These are phyloP conservation scores for Melangyna quadrimaculata DNA, from an alignment of 2,888 invertebrate genomes.

Conservation along the genomic window DNA sequence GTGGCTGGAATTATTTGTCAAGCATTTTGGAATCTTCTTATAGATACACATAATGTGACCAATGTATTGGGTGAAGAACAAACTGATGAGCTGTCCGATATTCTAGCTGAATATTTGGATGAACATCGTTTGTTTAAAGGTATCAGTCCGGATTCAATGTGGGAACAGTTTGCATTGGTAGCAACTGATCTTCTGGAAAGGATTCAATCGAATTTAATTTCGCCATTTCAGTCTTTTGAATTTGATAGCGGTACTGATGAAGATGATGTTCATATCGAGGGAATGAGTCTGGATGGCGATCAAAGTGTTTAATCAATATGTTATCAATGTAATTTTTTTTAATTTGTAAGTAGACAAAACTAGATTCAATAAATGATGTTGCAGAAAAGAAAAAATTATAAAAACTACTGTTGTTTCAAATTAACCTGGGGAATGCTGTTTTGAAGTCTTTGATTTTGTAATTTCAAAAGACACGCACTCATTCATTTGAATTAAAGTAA, in stretches of 20 bases:
- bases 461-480: too few species aligned
- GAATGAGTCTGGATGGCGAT: slow-evolving; percentile 73
- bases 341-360: not conserved
- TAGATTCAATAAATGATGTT: not conserved
- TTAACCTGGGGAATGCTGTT: too few species aligned
- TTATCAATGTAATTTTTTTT: not conserved
- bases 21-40: slow-evolving; percentile 87
- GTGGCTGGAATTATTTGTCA: slow-evolving; percentile 88
- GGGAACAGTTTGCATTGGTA: slow-evolving; percentile 89
- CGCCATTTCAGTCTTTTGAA: slow-evolving; percentile 63
- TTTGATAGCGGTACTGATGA: slow-evolving; percentile 74
- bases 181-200: slow-evolving; percentile 87
- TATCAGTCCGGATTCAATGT: slow-evolving; percentile 79
- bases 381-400: not conserved
- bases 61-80: slow-evolving; percentile 82
- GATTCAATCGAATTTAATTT: slow-evolving; percentile 76
- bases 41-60: slow-evolving; percentile 82
- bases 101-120: slow-evolving; percentile 83
- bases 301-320: slow-evolving; percentile 1
- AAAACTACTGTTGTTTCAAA: too few species aligned
- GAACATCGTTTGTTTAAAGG: slow-evolving; percentile 82
- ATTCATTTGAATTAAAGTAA: too few species aligned
- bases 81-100: slow-evolving; percentile 82
- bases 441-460: too few species aligned
- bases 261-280: slow-evolving; percentile 77